Evolutionary conservation across 2,113 vertebrate genomes (phyloP).

Genomic region (Melanerpes aurifrons): DNA sequence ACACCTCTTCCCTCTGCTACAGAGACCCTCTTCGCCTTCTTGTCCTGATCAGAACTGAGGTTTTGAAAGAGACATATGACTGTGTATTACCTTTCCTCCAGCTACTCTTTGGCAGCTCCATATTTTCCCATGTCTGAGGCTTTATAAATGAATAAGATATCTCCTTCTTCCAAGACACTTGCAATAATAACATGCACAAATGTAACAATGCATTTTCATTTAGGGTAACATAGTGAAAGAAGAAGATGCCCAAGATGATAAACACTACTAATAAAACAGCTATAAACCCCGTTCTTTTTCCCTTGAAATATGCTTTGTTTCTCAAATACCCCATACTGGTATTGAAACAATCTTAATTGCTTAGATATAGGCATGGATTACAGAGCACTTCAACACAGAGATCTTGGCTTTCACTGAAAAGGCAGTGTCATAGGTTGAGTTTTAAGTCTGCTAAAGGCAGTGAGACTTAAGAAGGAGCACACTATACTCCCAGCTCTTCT

Average conservation of each 20-base stretch:
- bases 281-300: accelerated
- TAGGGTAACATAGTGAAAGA: not conserved
- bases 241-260: not conserved
- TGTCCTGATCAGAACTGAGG: not conserved
- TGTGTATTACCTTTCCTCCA: not conserved
- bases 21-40: not conserved
- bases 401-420: not conserved
- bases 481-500: not conserved
- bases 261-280: not conserved
- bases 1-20: not conserved
- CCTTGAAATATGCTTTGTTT: not conserved
- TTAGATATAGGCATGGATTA: not conserved
- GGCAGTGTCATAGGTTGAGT: not conserved
- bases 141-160: not conserved
- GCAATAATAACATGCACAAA: not conserved
- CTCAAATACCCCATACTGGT: not conserved
- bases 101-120: not conserved
- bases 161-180: not conserved
- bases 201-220: not conserved
- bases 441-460: not conserved
- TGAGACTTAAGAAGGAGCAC: not conserved
- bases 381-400: not conserved
- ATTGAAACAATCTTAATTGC: not conserved
- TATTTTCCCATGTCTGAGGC: not conserved
- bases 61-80: not conserved